Percentiles rank a stretch among this genome's conserved stretches.
phyloP scores from a whole-genome alignment of 2,797 vertebrate genomes.

The Liparis tanakae region DNA sequence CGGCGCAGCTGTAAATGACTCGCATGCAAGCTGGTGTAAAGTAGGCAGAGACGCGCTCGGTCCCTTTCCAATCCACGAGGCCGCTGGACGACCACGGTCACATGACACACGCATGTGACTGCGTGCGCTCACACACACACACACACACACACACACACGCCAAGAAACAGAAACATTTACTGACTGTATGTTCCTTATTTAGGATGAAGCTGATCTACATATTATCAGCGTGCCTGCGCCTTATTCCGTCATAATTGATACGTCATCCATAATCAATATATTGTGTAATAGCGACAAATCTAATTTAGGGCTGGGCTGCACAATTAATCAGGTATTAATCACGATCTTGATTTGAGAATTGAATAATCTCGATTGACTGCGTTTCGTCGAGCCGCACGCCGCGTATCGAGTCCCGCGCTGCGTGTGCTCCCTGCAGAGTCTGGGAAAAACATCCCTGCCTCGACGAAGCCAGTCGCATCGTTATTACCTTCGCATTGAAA shows the following conservation, averaged over 20 bases:
- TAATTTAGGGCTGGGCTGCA: not conserved
- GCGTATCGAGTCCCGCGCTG: not conserved
- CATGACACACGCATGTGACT: slow-evolving; percentile 14
- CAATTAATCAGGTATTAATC: not conserved
- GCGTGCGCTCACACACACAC: not conserved
- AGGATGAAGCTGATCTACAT: not conserved
- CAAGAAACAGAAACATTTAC: not conserved
- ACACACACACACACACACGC: slow-evolving; percentile 1
- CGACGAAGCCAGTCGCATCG: too few species aligned
- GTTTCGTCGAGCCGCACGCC: not conserved
- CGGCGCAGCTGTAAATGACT: slow-evolving; percentile 81
- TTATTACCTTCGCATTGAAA: too few species aligned
- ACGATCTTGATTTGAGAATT: not conserved
- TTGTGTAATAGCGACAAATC: not conserved
- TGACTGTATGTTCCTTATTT: not conserved
- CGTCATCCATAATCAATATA: too few species aligned
- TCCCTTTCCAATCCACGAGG: slow-evolving; percentile 64
- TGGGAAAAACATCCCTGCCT: not conserved
- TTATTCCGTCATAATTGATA: not conserved
- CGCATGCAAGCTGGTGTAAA: slow-evolving; percentile 74
- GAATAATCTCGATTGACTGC: not conserved
- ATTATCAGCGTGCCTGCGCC: not conserved
- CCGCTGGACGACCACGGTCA: slow-evolving; percentile 22
- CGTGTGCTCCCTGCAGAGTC: not conserved
- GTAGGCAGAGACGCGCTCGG: slow-evolving; percentile 68